Evolutionary conservation across 2,113 vertebrate species (phyloP).

Genomic region (Leptodactylus fuscus): DNA sequence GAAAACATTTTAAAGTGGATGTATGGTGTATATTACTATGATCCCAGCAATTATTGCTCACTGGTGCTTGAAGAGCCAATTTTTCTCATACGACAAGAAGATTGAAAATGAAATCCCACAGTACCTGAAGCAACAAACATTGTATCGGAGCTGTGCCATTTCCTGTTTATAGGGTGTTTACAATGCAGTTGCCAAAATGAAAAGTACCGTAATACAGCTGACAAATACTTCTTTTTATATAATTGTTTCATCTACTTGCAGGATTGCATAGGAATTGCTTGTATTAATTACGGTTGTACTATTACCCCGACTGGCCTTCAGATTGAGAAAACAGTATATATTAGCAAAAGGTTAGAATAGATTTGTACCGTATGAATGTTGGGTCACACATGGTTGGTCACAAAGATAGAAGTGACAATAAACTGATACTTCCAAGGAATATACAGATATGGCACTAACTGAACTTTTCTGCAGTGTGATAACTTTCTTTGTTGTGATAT

Average conservation of each 20-base stretch:
- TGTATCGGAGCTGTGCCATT: not conserved
- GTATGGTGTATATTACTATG: not conserved
- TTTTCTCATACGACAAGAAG: constrained; percentile 24
- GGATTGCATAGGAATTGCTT: not conserved
- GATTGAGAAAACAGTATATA: not conserved
- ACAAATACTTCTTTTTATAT: not conserved
- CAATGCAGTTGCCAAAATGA: constrained; percentile 11
- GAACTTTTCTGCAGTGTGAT: no score
- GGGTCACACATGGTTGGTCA: no score
- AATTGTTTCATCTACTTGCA: not conserved
- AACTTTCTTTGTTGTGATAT: no score
- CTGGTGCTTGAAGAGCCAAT: constrained; percentile 32
- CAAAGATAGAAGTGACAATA: no score
- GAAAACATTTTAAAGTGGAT: constrained; percentile 31
- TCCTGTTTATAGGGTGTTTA: constrained; percentile 17
- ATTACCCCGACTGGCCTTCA: not conserved
- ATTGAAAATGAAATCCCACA: constrained; percentile 48
- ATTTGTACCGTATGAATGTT: no score
- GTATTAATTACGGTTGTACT: not conserved
- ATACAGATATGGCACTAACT: no score
- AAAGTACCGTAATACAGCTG: not conserved
- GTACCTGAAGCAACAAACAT: constrained; percentile 17
- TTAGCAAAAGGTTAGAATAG: not conserved
- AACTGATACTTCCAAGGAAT: no score
- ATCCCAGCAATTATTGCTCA: constrained; percentile 38